These are phyloP conservation scores for Habrosyne pyritoides DNA, from an alignment of 2,888 invertebrate species.

Conservation along the genomic window DNA sequence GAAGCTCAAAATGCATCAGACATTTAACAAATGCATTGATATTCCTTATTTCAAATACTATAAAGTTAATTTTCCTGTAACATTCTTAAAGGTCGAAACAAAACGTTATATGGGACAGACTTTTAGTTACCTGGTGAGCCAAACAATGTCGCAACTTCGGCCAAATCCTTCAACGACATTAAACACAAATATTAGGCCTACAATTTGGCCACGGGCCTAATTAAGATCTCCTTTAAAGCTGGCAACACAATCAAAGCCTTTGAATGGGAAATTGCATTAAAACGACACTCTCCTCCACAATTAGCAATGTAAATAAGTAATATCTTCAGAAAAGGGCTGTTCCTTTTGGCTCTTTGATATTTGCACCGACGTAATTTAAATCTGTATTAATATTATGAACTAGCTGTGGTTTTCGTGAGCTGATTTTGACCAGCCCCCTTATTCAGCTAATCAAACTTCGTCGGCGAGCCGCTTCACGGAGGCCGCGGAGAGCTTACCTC, in stretches of 20 bases:
- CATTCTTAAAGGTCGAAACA: no score
- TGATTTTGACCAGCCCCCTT: no score
- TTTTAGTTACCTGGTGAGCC: not conserved
- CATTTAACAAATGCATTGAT: no score
- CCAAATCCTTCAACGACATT: not conserved
- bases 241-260: slow-evolving; percentile 35
- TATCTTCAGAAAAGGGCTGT: slow-evolving; percentile 11
- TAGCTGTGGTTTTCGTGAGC: no score
- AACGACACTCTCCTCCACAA: slow-evolving; percentile 36
- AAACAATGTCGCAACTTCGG: not conserved
- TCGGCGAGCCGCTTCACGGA: no score
- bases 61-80: no score
- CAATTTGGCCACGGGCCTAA: slow-evolving; percentile 46
- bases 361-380: not conserved
- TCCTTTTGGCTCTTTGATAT: not conserved
- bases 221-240: slow-evolving; percentile 34
- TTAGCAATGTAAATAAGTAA: slow-evolving; percentile 50
- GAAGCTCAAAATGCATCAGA: no score
- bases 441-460: no score
- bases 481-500: no score
- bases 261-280: slow-evolving; percentile 45
- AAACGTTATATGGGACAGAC: no score
- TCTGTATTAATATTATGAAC: no score
- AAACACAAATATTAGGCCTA: slow-evolving; percentile 8
- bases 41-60: no score